Evolutionary conservation across 2,113 vertebrate genomes (phyloP), one percentile per base, ranked within the genome.

Genomic region (Notothenia rossii): DNA sequence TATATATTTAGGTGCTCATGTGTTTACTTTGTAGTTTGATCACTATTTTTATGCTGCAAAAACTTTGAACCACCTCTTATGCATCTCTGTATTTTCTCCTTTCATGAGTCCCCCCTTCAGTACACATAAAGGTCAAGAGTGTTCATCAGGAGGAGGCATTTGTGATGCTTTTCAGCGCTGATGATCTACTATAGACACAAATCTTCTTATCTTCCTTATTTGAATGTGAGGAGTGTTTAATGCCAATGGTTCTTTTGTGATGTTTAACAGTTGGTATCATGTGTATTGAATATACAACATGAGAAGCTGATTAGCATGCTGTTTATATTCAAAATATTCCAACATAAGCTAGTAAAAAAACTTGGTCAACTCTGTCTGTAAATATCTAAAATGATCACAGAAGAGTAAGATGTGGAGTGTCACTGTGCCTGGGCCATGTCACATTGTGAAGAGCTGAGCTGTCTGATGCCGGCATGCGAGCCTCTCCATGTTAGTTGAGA

Each of bases 101-200:
- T n/a, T 22, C 18, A 53, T 14, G 25, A 22, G 7, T 69, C 60
- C 9, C 14, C 46, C 49, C 4, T 2, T n/a, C 85, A 86, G 22
- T 89, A 96, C 88, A 94, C 93, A 0, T 95, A 96, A 92, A 96
- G 83, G 10, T 83, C 33, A 74, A 29, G 22, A 73, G 45, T n/a
- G 71, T 89, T 29, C 77, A 86, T 60, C 83, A 85, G 59, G 86
- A 88, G 50, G 77, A 89, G 29, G 76, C 53, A 51, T 8, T 17
- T 4, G 13, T 49, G 5, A 7, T 63, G 20, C 4, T 43, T 18
- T 51, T 61, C 18, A 40, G 22, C 43, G 56, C 25, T 0, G 3
- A 5, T 20, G 11, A 13, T 64, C 18, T 45, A 13, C 15, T 18
- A 22, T 29, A 56, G 10, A 20, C 22, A 7, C 0, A 1, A 40